These are phyloP conservation scores for Picus viridis DNA, from an alignment of 2,797 vertebrate genomes.

Conservation along the genomic window DNA sequence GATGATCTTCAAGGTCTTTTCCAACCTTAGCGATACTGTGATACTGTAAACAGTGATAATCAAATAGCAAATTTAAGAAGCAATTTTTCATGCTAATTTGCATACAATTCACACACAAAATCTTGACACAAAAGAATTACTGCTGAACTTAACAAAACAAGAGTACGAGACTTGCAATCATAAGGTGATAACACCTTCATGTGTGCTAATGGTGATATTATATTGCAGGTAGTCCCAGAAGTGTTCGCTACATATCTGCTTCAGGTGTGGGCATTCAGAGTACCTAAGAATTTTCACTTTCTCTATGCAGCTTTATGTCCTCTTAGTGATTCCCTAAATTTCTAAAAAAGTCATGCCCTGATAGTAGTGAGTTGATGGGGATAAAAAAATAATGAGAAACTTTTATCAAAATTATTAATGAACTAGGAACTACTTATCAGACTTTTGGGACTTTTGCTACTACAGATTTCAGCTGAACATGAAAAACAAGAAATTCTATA, in stretches of 20 bases:
- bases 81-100: not conserved
- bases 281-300: not conserved
- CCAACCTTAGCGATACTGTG: too few species aligned
- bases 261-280: not conserved
- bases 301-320: not conserved
- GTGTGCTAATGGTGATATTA: not conserved
- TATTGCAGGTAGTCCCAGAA: not conserved
- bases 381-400: not conserved
- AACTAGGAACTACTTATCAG: not conserved
- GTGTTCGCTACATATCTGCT: not conserved
- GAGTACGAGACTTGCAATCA: not conserved
- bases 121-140: not conserved
- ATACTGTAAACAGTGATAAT: not conserved
- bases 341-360: not conserved
- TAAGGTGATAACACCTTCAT: not conserved
- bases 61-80: not conserved
- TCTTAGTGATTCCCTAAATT: not conserved
- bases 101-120: not conserved
- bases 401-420: not conserved
- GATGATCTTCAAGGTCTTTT: too few species aligned
- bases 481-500: not conserved
- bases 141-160: not conserved
- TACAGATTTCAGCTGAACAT: not conserved
- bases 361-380: not conserved
- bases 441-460: not conserved